Base-by-base conservation (phyloP, 2,888 invertebrate species). In the Poecilobothrus nobilitatus region DNA sequence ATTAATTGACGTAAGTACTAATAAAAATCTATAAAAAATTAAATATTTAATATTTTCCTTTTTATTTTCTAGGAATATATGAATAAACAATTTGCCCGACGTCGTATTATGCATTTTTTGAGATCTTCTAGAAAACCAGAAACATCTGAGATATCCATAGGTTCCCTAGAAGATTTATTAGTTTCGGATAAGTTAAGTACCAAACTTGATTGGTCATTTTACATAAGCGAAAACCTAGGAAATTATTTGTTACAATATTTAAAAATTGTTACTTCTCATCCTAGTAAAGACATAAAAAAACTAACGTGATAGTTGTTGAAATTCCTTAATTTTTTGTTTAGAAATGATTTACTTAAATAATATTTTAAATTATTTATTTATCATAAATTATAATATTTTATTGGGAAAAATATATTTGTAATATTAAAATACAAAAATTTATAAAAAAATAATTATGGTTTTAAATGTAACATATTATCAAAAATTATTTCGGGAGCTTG, bases 211-310 rank as follows among this genome's bases (percentile, higher is more conserved):
- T 78, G 76, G 73, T 75, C 76, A 27, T 79, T 80, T 70, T 80
- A 79, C 70, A 78, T 80, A n/a, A 77, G 74, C 63, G 77, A 78
- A 69, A 74, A 77, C 69, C 73, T 79, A 61, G 81, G 79, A 18
- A 77, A 78, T 71, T 78, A 81, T 72, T 73, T 81, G 18, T 74
- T 80, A 20, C 75, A 77, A 69, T 81, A 81, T 72, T 72, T 80
- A 7, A 79, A 76, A 72, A 76, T 80, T 8, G n/a, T 69, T n/a
- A 68, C 53, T 2, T 18, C 18, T n/a, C 3, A 53, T 53, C 2
- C 18, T 6, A 18, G 2, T 18, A 18, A 53, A 53, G 53, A 53
- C 37, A 5, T 8, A 10, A 37, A 37, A 37, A 37, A 12, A 37
- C 2, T 10, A 37, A 37, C 37, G 1, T 37, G 1, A 37, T 10